Conservation (phyloP, 2,888 invertebrate genomes). For the Microchrysa polita region DNA sequence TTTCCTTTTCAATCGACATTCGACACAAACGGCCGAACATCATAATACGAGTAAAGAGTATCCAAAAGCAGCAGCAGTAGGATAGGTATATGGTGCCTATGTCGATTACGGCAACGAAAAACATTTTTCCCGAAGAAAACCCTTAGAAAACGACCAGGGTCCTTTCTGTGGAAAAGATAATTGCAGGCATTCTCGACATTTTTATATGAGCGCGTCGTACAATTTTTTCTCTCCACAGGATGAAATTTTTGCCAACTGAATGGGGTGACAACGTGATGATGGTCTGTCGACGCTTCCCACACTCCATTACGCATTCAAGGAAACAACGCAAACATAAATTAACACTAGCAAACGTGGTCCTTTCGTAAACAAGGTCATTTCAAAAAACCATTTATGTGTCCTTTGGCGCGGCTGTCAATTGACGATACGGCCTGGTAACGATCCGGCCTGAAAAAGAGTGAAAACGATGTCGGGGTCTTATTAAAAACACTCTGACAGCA, state of each 20-base stretch:
- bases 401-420: not conserved
- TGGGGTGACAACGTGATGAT: not conserved
- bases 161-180: not conserved
- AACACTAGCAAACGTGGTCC: not conserved
- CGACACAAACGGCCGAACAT: not conserved
- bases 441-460: conserved; percentile 5
- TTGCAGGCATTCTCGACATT: not conserved
- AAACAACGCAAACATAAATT: conserved; percentile 21
- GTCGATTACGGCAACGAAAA: not conserved
- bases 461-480: not conserved
- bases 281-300: too few relatives aligned
- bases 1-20: conserved; percentile 8
- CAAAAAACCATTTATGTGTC: not conserved
- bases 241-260: not conserved
- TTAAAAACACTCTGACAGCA: not conserved
- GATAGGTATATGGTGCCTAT: not conserved
- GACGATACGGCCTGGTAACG: not conserved
- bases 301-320: conserved; percentile 19
- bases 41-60: not conserved
- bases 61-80: not conserved
- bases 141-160: too few relatives aligned
- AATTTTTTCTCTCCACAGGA: not conserved
- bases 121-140: not conserved
- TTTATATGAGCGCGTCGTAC: not conserved
- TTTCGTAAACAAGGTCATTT: conserved; percentile 21